Percentiles rank a stretch among this genome's conserved stretches.
Conservation (phyloP, 2,797 vertebrate genomes). For the Sebastes trivittatus region DNA sequence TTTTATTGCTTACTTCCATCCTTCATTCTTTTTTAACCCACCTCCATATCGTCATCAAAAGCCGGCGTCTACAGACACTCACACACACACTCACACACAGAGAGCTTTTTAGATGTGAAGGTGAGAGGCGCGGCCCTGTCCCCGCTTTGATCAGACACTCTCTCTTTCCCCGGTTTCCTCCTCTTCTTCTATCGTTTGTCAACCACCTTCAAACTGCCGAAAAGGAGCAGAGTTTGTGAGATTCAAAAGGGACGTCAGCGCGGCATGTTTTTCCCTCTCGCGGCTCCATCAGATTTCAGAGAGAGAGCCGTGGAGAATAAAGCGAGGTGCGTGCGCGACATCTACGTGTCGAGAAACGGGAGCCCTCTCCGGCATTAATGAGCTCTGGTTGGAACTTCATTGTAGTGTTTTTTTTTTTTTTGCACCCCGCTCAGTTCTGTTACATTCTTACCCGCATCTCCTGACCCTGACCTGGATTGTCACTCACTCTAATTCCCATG, state of each 20-base stretch:
- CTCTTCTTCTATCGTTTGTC: constrained; percentile 37
- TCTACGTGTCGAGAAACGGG: constrained; percentile 11
- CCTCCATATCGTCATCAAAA: constrained; percentile 20
- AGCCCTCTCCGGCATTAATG: constrained; percentile 41
- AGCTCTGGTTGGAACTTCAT: constrained; percentile 24
- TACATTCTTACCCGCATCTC: constrained; percentile 24
- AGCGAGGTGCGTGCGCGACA: neutral
- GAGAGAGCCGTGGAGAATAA: constrained; percentile 14
- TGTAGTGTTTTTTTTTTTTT: constrained; percentile 15
- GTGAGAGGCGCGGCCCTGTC: neutral
- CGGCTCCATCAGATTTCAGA: constrained; percentile 45
- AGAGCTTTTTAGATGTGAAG: constrained; percentile 16
- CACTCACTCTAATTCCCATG: constrained; percentile 46
- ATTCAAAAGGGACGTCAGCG: constrained; percentile 24
- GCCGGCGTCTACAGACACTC: constrained; percentile 6
- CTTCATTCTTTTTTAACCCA: neutral
- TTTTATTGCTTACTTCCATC: constrained; percentile 2
- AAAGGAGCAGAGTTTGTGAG: constrained; percentile 46
- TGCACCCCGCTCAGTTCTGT: neutral
- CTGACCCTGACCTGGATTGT: constrained; percentile 56
- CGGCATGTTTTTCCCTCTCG: constrained; percentile 4
- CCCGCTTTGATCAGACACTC: constrained; percentile 45
- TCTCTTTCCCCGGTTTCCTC: neutral
- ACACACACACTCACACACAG: neutral
- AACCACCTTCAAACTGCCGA: constrained; percentile 42